These are phyloP conservation scores for Alcedo quadribrachys DNA, from an alignment of 2,797 vertebrate species.

Conservation along the genomic window DNA sequence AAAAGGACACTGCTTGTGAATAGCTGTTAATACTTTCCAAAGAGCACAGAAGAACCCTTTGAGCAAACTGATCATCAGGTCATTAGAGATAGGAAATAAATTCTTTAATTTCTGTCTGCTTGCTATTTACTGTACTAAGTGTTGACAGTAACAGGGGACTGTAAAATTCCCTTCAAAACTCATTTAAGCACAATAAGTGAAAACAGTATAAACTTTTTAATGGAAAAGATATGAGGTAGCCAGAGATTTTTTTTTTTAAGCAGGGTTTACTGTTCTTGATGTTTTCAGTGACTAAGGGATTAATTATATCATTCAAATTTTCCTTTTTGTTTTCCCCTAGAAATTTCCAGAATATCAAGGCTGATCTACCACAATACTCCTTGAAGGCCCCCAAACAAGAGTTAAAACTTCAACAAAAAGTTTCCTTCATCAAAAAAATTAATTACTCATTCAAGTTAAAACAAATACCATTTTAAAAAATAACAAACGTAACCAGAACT, in stretches of 20 bases:
- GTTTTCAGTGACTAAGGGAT: background rate
- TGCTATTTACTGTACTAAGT: conserved; percentile 5
- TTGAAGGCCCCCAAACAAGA: background rate
- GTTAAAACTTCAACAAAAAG: background rate
- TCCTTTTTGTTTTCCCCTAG: background rate
- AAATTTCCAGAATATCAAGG: background rate
- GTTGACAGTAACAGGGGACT: background rate
- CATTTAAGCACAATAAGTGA: background rate
- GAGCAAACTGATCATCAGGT: background rate
- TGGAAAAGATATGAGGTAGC: background rate
- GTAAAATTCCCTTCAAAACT: conserved; percentile 12
- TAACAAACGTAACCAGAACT: background rate
- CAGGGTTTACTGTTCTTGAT: background rate
- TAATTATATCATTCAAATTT: background rate
- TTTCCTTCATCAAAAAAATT: background rate
- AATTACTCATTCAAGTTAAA: background rate
- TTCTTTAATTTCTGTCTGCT: background rate
- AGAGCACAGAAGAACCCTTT: background rate
- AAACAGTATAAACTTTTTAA: background rate
- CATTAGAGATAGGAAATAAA: conserved; percentile 15
- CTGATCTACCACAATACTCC: background rate
- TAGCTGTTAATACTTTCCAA: background rate
- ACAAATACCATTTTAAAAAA: background rate
- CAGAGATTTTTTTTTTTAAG: background rate
- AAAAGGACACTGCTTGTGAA: background rate